Evolutionary conservation across 2,888 invertebrate genomes (phyloP), one percentile per base, ranked within the genome.

Genomic region (Lasius fuliginosus): DNA sequence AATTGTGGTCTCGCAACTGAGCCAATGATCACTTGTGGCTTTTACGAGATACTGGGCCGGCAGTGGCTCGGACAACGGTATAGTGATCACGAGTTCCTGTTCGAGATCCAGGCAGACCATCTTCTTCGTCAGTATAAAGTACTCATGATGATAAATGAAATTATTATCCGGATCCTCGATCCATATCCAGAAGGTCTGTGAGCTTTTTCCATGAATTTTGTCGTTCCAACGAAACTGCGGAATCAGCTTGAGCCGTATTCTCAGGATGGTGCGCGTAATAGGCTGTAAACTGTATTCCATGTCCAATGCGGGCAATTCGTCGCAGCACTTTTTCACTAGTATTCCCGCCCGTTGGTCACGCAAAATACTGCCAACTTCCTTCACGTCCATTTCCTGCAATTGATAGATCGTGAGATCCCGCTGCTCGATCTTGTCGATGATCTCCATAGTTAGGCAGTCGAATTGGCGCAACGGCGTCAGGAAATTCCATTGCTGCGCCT

Each of bases 131-230:
- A 99, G 95, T 30, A 97, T 96, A 94, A 99, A 98, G 92, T 98
- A 97, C 94, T 99, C 99, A 79, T 98, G 98, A 95, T 99, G 99
- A 95, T 99, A 99, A 95, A 99, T 99, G 89, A 97, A 97, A 94
- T 99, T 98, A 74, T 97, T 98, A 60, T 98, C 98, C 0, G 99
- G 98, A 95, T 99, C 99, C 95, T 99, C 99, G 46, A 99, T 98
- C 99, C 99, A 99, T 85, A 99, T 97, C 98, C 99, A 99, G 95
- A 99, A 99, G 0, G 98, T 97, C 95, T 99, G 98, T 0, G 97
- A 97, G 0, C 97, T 97, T 94, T 97, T 97, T 0, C 99, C 98
- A 93, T 99, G 99, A 68, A 99, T 96, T 90, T 96, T 97, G 93
- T 99, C 98, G 92, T 98, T 98, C 99, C 99, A 99, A 85, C 96